phyloP scores from a whole-genome alignment of 2,797 vertebrate genomes.

The Pseudomugil tenellus region DNA sequence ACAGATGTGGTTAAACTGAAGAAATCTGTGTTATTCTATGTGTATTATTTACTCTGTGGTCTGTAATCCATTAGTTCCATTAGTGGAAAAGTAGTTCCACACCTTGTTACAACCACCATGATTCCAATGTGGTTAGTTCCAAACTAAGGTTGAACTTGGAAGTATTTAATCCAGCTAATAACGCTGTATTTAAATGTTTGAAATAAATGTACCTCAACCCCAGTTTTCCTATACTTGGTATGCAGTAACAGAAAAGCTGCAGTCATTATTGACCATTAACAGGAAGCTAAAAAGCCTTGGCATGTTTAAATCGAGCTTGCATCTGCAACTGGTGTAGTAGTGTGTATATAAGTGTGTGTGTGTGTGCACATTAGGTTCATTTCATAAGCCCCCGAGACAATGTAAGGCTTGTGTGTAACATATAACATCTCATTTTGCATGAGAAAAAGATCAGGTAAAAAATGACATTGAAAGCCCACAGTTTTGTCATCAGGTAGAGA shows the following conservation, averaged over 20 bases:
- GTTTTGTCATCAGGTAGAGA: no score
- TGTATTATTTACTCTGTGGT: neutral
- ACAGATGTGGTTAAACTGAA: neutral
- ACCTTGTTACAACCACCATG: neutral
- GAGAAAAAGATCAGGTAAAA: no score
- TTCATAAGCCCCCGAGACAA: no score
- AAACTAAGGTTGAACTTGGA: constrained; percentile 1
- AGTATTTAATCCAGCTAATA: neutral
- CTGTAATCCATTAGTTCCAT: neutral
- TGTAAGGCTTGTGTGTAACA: no score
- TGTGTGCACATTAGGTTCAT: no score
- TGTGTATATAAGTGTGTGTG: no score
- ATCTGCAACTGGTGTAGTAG: neutral
- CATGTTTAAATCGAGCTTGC: neutral
- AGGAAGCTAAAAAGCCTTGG: neutral
- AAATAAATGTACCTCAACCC: neutral
- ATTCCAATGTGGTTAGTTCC: neutral
- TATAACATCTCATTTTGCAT: no score
- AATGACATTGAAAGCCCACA: no score
- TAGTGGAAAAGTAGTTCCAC: neutral
- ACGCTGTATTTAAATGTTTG: no score
- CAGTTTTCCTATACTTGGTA: neutral
- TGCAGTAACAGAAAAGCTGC: neutral
- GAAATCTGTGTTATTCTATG: neutral
- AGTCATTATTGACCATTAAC: neutral